Conservation (phyloP, 2,888 invertebrate genomes). For the Lithophane semibrunnea region DNA sequence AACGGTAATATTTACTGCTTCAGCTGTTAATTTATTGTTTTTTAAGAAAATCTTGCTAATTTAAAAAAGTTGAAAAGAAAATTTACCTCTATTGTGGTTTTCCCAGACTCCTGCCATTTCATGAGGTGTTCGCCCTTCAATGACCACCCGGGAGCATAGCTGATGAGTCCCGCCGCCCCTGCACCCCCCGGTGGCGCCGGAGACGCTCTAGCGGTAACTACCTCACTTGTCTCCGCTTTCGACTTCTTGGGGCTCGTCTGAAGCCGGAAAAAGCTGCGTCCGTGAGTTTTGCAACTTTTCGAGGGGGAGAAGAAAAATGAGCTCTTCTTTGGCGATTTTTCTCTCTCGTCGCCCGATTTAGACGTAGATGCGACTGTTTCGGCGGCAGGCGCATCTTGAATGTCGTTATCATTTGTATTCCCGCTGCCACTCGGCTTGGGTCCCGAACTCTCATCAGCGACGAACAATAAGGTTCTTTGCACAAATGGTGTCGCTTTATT, state of each 20-base stretch:
- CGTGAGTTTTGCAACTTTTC: conserved; percentile 88
- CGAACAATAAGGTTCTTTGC: conserved; percentile 87
- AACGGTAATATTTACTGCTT: conserved; percentile 34
- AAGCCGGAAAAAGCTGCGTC: conserved; percentile 89
- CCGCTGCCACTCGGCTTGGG: conserved; percentile 78
- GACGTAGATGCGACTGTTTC: conserved; percentile 79
- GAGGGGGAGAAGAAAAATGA: conserved; percentile 90
- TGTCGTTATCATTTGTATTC: conserved; percentile 69
- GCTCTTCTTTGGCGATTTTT: conserved; percentile 88
- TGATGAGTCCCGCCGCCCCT: conserved; percentile 86
- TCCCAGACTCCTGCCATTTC: conserved; percentile 91
- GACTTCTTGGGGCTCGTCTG: conserved; percentile 89
- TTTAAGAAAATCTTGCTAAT: background rate
- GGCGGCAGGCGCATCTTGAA: conserved; percentile 71
- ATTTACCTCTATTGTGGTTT: conserved; percentile 90
- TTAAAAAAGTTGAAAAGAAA: conserved; percentile 45
- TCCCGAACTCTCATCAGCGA: conserved; percentile 86
- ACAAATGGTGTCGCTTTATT: conserved; percentile 89
- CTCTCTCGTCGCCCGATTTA: conserved; percentile 84
- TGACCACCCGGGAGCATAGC: conserved; percentile 92
- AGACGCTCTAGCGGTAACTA: conserved; percentile 69
- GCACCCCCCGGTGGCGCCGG: conserved; percentile 73
- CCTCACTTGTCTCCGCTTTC: conserved; percentile 80
- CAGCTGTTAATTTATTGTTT: conserved; percentile 16
- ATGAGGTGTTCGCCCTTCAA: conserved; percentile 91